These are phyloP conservation scores for Butorides virescens DNA, from an alignment of 2,113 vertebrate species.

Conservation along the genomic window DNA sequence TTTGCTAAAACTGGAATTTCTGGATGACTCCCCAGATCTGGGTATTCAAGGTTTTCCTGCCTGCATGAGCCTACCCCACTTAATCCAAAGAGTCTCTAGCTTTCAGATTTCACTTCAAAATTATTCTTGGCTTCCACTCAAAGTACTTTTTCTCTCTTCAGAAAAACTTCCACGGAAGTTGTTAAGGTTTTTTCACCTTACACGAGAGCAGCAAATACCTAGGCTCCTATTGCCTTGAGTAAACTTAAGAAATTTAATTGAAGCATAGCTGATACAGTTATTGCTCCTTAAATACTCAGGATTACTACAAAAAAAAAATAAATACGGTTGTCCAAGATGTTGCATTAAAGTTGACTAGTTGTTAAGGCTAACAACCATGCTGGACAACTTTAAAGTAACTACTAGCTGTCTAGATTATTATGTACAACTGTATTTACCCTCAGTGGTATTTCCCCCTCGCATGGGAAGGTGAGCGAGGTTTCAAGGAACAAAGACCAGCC, in stretches of 20 bases:
- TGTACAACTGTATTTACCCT: not conserved
- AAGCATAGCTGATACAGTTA: not conserved
- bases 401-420: not conserved
- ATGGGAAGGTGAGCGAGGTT: not conserved
- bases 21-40: not conserved
- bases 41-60: not conserved
- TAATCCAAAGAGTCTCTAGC: not conserved
- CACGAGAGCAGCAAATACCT: not conserved
- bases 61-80: not conserved
- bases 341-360: not conserved
- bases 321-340: not conserved
- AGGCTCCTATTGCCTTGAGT: not conserved
- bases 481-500: not conserved
- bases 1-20: conserved; percentile 26
- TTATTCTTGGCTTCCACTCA: not conserved
- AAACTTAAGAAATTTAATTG: not conserved
- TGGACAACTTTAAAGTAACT: not conserved
- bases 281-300: not conserved
- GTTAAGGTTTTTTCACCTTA: not conserved
- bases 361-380: not conserved
- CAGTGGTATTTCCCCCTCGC: not conserved
- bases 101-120: not conserved
- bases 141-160: not conserved
- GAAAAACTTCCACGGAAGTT: not conserved
- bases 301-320: not conserved